Evolutionary conservation across 2,797 vertebrate species (phyloP).

Genomic region (Clarias pachynema): DNA sequence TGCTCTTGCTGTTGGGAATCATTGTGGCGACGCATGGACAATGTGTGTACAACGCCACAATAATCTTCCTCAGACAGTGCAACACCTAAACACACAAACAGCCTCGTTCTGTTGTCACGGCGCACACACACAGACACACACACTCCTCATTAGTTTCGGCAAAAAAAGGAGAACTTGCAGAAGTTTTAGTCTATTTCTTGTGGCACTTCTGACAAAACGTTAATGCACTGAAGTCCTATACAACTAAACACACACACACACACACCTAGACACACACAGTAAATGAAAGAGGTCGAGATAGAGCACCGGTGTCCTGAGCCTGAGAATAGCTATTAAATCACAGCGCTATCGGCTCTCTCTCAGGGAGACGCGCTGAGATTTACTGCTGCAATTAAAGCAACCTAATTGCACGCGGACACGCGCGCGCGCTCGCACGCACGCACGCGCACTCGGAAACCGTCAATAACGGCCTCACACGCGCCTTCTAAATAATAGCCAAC

Average conservation of each 20-base stretch:
- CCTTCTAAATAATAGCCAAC: conserved; percentile 28
- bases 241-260: conserved; percentile 10
- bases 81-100: neutral
- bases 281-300: conserved; percentile 58
- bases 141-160: neutral
- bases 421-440: conserved; percentile 32
- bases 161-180: neutral
- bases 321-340: conserved; percentile 77
- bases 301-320: conserved; percentile 60
- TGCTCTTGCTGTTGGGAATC: neutral
- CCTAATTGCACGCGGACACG: conserved; percentile 64
- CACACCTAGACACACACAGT: conserved; percentile 29
- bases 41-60: neutral
- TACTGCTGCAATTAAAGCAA: conserved; percentile 80
- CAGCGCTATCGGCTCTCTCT: conserved; percentile 77
- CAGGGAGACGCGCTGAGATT: conserved; percentile 78
- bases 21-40: neutral
- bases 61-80: neutral
- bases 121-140: neutral
- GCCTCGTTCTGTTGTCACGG: neutral
- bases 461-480: conserved; percentile 10
- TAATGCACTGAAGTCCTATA: conserved; percentile 8
- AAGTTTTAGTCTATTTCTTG: neutral
- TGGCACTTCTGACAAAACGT: neutral
- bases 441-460: conserved; percentile 24